These are phyloP conservation scores for Oasisia sp. DNA, from an alignment of 2,888 invertebrate genomes.

Conservation along the genomic window DNA sequence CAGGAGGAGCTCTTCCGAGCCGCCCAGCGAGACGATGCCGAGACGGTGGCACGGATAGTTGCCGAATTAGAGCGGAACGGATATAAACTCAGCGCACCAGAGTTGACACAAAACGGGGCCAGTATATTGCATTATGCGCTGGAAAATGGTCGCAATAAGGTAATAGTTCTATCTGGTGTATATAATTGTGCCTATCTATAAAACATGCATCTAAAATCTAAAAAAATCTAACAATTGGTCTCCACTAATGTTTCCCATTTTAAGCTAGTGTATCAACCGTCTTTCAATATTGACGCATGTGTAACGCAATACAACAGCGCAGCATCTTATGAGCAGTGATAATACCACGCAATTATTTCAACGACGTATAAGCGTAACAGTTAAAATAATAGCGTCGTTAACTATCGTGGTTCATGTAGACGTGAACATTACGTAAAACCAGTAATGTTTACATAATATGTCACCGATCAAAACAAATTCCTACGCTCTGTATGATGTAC, in stretches of 20 bases:
- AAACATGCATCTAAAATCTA: too few relatives aligned
- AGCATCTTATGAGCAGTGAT: too few relatives aligned
- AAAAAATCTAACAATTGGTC: too few relatives aligned
- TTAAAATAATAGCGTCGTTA: background rate
- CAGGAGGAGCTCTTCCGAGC: constrained; percentile 33
- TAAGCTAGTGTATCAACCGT: too few relatives aligned
- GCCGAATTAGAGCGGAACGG: background rate
- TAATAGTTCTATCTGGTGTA: background rate
- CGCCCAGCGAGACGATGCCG: constrained; percentile 26
- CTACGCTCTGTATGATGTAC: too few relatives aligned
- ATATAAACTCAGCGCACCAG: constrained; percentile 22
- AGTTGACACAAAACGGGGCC: constrained; percentile 17
- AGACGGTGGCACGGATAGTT: background rate
- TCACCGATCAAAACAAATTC: background rate
- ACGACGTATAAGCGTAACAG: background rate
- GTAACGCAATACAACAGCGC: too few relatives aligned
- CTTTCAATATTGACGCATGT: too few relatives aligned
- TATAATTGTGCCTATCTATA: too few relatives aligned
- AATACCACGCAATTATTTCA: too few relatives aligned
- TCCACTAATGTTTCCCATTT: too few relatives aligned
- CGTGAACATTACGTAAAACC: too few relatives aligned
- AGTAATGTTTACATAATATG: background rate
- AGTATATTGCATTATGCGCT: constrained; percentile 36
- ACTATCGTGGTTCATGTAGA: background rate
- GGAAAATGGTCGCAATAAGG: background rate